These are phyloP conservation scores for Cryptomyrus ogoouensis DNA, from an alignment of 2,113 vertebrate species.

Conservation along the genomic window DNA sequence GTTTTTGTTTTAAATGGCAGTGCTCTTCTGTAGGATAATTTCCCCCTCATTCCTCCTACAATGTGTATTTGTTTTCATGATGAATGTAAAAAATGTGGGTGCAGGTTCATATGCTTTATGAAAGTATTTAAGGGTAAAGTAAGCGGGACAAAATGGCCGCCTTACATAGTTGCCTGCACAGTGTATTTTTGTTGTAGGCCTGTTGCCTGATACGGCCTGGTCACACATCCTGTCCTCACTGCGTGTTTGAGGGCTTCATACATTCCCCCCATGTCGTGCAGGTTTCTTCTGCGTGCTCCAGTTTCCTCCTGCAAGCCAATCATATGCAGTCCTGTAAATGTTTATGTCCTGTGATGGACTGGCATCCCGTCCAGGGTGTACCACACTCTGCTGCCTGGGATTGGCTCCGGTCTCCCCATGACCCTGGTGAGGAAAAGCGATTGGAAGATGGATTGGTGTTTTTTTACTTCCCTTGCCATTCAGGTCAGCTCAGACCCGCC, in stretches of 20 bases:
- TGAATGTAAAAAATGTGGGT: background rate
- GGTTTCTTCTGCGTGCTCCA: background rate
- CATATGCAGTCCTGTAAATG: background rate
- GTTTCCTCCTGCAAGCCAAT: background rate
- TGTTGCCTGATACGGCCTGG: background rate
- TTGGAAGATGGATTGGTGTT: background rate
- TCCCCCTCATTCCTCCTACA: background rate
- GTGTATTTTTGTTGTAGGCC: background rate
- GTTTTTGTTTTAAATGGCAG: background rate
- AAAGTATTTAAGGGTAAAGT: background rate
- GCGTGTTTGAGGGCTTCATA: background rate
- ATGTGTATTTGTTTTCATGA: background rate
- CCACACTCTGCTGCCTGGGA: background rate
- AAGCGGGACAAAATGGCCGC: background rate
- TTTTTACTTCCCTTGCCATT: background rate
- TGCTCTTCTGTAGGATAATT: background rate
- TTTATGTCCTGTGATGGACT: background rate
- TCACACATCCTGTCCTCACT: background rate
- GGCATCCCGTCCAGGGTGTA: background rate
- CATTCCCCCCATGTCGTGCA: background rate
- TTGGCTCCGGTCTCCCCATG: background rate
- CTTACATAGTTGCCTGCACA: background rate
- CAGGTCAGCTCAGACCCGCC: background rate
- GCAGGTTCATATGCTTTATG: background rate
- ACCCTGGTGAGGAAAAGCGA: background rate